Evolutionary conservation across 1,140 invertebrate species (phyloP), one percentile per base, ranked within the genome.

Genomic region (Holotrichia oblita): DNA sequence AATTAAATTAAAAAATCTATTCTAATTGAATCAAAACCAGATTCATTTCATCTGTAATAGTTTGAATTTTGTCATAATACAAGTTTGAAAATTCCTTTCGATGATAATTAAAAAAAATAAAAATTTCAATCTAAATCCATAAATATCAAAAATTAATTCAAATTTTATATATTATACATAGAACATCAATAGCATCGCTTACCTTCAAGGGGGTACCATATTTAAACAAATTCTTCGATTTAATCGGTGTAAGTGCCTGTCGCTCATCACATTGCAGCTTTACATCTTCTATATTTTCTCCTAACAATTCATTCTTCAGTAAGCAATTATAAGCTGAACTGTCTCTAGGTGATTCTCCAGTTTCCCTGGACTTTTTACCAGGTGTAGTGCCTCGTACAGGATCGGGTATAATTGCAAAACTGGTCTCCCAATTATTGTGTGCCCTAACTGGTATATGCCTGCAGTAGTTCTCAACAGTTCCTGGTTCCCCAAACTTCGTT

Each of bases 351-450:
- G 91, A 93, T 87, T 91, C 94, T 75, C 89, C 93, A 81, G 90
- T 93, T 86, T 93, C 95, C 81, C 91, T 91, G 24, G 90, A 89
- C 86, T 93, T 95, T 84, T 91, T 92, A 20, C 89, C 81, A 84
- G 73, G 77, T 79, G 86, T 86, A 73, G 85, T 74, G 27, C 61
- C 83, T 87, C 87, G 86, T 86, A 88, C 59, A 12, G 86, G 87
- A 88, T 95, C 95, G 55, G 93, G 91, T 82, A 94, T 93, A 88
- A 95, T 93, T 81, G 96, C 95, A 88, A 97, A 99, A 84, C 93
- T 95, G 41, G 96, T 96, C 83, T 97, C 92, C 97, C 97, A 99
- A 84, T 95, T 96, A 84, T 97, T 96, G 83, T 95, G 94, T 79
- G 93, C 91, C 83, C 97, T 90, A 83, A 93, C 94, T 34, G 98